These are phyloP conservation scores for Pristionchus japonicus DNA, from an alignment of 2,888 invertebrate species.

Conservation along the genomic window DNA sequence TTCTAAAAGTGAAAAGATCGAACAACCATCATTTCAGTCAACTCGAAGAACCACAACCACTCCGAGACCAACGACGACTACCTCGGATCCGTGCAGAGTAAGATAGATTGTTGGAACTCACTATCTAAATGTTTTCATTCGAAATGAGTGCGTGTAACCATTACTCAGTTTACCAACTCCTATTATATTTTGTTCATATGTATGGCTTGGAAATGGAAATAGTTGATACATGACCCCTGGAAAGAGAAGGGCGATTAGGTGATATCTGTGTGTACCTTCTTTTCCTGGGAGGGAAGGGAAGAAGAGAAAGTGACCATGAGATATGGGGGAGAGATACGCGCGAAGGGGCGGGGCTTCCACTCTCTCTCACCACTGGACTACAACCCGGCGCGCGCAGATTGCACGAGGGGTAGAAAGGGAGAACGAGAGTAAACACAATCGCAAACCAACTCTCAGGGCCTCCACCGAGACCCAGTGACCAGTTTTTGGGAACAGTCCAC, in stretches of 20 bases:
- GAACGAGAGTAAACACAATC: background rate
- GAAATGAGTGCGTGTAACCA: too few relatives aligned
- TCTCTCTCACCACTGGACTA: background rate
- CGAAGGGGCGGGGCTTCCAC: background rate
- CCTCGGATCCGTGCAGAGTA: conserved; percentile 56
- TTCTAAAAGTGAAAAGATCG: too few relatives aligned
- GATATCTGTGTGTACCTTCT: too few relatives aligned
- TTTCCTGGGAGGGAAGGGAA: too few relatives aligned
- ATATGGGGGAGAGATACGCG: background rate
- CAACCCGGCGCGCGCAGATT: background rate
- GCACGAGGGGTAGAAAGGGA: background rate
- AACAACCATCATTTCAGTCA: background rate
- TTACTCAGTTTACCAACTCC: too few relatives aligned
- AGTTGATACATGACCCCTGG: too few relatives aligned
- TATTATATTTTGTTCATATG: too few relatives aligned
- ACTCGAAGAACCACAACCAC: conserved; percentile 52
- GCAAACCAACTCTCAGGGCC: conserved; percentile 44
- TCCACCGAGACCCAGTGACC: conserved; percentile 44
- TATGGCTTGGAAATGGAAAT: too few relatives aligned
- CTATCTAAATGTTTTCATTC: too few relatives aligned
- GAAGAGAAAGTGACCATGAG: background rate
- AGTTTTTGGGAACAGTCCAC: conserved; percentile 39
- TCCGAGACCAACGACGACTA: conserved; percentile 54
- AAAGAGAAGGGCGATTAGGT: too few relatives aligned
- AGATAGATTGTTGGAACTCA: background rate